A percentile compares a stretch with the other conserved stretches of the same genome.
Conservation (phyloP, 2,113 vertebrate species). For the Propithecus coquereli region DNA sequence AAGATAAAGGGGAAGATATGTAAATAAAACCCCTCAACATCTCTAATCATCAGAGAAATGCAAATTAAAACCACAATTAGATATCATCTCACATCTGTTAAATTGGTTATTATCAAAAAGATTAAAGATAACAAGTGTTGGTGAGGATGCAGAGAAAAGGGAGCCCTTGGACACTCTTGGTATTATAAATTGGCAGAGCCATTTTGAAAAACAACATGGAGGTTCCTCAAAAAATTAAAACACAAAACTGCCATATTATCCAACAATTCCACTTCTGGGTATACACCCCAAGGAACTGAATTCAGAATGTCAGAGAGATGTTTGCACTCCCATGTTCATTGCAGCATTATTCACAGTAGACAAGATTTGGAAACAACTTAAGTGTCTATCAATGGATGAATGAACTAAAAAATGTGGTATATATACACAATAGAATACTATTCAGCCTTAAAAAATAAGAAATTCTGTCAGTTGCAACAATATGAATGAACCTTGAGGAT, state of each 20-base stretch:
- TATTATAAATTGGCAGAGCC: too few species aligned
- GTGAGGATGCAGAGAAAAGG: not conserved
- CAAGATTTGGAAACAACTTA: not conserved
- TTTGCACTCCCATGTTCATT: not conserved
- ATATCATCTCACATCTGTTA: not conserved
- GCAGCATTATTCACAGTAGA: not conserved
- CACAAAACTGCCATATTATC: not conserved
- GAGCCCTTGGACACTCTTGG: not conserved
- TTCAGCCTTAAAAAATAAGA: not conserved
- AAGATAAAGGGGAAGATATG: not conserved
- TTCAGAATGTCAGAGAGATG: not conserved
- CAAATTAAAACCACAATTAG: not conserved
- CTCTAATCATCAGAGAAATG: not conserved
- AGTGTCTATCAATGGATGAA: not conserved
- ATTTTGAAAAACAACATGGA: not conserved
- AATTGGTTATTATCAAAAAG: not conserved
- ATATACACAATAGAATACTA: not conserved
- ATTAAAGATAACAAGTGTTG: not conserved
- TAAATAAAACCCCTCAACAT: not conserved
- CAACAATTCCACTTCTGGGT: not conserved
- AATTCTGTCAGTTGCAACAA: not conserved
- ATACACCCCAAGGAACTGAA: not conserved
- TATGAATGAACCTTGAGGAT: not conserved
- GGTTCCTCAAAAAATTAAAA: not conserved
- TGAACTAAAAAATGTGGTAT: not conserved